Percentiles rank a stretch among this genome's conserved stretches.
Conservation (phyloP, 2,113 vertebrate genomes). For the Triplophysa dalaica region DNA sequence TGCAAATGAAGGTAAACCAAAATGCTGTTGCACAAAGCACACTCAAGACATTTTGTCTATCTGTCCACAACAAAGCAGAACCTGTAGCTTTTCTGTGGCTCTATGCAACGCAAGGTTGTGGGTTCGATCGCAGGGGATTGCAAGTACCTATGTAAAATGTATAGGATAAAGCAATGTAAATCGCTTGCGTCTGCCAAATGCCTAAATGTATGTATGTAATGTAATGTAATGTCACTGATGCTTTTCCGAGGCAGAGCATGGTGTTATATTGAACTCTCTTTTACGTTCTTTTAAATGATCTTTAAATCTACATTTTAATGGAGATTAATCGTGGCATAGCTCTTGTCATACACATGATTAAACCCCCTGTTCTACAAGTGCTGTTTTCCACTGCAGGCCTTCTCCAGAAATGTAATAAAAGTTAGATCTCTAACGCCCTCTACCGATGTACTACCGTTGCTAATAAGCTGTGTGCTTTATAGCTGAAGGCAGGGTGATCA, state of each 20-base stretch:
- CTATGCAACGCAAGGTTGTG: too few relatives aligned
- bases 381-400: not conserved
- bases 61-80: not conserved
- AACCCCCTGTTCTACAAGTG: not conserved
- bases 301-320: not conserved
- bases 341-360: not conserved
- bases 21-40: not conserved
- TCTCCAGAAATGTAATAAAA: not conserved
- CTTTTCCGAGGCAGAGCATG: not conserved
- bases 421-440: constrained; percentile 22
- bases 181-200: too few relatives aligned
- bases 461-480: not conserved
- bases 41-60: not conserved
- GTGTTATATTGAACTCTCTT: too few relatives aligned
- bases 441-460: not conserved
- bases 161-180: too few relatives aligned
- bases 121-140: too few relatives aligned
- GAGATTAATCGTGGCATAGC: not conserved
- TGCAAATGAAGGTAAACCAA: constrained; percentile 46
- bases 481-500: not conserved
- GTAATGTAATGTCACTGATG: not conserved
- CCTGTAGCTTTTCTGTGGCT: too few relatives aligned
- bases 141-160: too few relatives aligned
- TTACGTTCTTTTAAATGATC: too few relatives aligned
- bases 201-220: too few relatives aligned